These are phyloP conservation scores for Perizoma affinitatum DNA, from an alignment of 2,888 invertebrate species.

Conservation along the genomic window DNA sequence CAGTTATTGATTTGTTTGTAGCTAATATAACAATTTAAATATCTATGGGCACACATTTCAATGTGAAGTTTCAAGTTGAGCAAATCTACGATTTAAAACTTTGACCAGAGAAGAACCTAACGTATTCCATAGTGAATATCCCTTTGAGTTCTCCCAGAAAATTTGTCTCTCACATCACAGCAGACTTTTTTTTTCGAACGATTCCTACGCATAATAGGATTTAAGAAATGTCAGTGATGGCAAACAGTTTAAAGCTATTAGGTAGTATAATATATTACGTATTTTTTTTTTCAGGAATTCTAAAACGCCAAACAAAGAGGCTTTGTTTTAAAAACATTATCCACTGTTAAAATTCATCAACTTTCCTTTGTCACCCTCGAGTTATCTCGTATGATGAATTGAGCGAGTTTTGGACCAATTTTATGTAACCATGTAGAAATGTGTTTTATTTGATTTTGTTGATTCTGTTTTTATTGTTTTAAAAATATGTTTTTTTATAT, in stretches of 20 bases:
- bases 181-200: neutral
- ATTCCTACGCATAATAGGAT: neutral
- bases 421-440: slow-evolving; percentile 71
- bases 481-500: neutral
- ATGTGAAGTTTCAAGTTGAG: too few relatives aligned
- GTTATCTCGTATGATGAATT: slow-evolving; percentile 45
- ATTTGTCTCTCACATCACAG: neutral
- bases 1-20: too few relatives aligned
- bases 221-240: neutral
- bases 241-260: slow-evolving; percentile 1
- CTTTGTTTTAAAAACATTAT: slow-evolving; percentile 22
- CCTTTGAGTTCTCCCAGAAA: neutral
- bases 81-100: too few relatives aligned
- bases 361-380: slow-evolving; percentile 37
- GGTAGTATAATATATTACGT: slow-evolving; percentile 7
- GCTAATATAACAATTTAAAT: too few relatives aligned
- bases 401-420: slow-evolving; percentile 77
- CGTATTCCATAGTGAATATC: too few relatives aligned
- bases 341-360: slow-evolving; percentile 30
- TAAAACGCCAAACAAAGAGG: slow-evolving; percentile 27
- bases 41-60: too few relatives aligned
- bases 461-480: slow-evolving; percentile 29
- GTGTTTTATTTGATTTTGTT: slow-evolving; percentile 43
- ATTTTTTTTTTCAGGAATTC: slow-evolving; percentile 23
- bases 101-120: too few relatives aligned